These are phyloP conservation scores for Calephelis nemesis DNA, from an alignment of 1,140 invertebrate species.

Conservation along the genomic window DNA sequence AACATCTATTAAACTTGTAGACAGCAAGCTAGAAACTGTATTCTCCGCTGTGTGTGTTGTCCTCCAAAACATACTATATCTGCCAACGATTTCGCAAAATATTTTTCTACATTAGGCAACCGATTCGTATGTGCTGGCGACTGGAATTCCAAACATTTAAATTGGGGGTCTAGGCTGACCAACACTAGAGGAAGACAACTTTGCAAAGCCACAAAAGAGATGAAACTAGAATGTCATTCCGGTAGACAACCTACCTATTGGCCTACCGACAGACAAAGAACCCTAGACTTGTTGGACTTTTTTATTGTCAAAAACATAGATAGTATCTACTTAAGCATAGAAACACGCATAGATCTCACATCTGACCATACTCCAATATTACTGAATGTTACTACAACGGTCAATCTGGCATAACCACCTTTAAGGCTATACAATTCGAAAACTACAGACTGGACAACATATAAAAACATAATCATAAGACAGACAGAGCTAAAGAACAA, in stretches of 20 bases:
- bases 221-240: neutral
- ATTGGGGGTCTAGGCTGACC: conserved; percentile 28
- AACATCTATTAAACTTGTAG: conserved; percentile 18
- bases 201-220: neutral
- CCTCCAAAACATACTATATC: conserved; percentile 28
- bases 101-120: conserved; percentile 24
- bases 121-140: conserved; percentile 34
- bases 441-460: neutral
- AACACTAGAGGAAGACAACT: conserved; percentile 21
- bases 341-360: neutral
- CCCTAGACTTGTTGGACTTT: neutral
- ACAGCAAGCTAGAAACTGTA: neutral
- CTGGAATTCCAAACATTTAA: conserved; percentile 36
- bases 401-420: neutral
- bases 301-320: conserved; percentile 7
- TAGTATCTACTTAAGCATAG: neutral
- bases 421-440: neutral
- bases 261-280: neutral
- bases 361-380: too few relatives aligned
- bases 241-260: conserved; percentile 2
- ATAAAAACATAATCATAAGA: neutral
- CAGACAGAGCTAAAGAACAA: too few relatives aligned
- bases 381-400: too few relatives aligned
- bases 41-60: conserved; percentile 28
- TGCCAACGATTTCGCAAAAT: conserved; percentile 16